Evolutionary conservation across 1,140 invertebrate species (phyloP).

Genomic region (Drosophila athabasca): DNA sequence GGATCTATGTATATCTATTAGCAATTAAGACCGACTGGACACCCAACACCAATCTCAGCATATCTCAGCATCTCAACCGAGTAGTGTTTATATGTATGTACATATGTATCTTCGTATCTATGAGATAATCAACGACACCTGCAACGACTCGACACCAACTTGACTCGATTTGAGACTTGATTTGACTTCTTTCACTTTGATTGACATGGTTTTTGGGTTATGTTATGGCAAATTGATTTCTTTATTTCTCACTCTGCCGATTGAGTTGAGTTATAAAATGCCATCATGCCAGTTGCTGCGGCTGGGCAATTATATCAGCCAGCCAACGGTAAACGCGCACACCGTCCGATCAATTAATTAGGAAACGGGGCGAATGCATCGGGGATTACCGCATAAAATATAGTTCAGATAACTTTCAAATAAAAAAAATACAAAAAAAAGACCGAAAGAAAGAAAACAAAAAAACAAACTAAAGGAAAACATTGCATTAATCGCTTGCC

Average conservation of each 20-base stretch:
- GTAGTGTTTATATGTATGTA: background rate
- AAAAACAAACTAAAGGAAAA: constrained; percentile 20
- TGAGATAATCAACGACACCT: constrained; percentile 58
- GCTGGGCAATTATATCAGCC: constrained; percentile 34
- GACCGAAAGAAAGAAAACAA: constrained; percentile 4
- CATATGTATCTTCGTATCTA: constrained; percentile 1
- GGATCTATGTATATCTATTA: no score
- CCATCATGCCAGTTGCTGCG: constrained; percentile 31
- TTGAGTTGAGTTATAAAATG: constrained; percentile 64
- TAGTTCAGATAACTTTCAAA: constrained; percentile 73
- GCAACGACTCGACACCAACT: background rate
- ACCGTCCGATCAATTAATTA: constrained; percentile 47
- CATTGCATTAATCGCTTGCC: constrained; percentile 54
- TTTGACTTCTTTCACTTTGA: constrained; percentile 71
- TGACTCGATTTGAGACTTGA: constrained; percentile 3
- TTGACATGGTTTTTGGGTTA: constrained; percentile 62
- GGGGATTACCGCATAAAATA: constrained; percentile 48
- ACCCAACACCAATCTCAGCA: background rate
- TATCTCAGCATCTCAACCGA: background rate
- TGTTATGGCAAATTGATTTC: constrained; percentile 64
- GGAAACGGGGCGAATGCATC: constrained; percentile 48
- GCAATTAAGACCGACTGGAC: background rate
- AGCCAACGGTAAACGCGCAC: constrained; percentile 48
- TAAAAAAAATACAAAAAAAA: constrained; percentile 20
- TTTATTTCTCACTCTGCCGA: background rate